Evolutionary conservation across 2,113 vertebrate genomes (phyloP), one percentile per base, ranked within the genome.

Genomic region (Vireo altiloquus): DNA sequence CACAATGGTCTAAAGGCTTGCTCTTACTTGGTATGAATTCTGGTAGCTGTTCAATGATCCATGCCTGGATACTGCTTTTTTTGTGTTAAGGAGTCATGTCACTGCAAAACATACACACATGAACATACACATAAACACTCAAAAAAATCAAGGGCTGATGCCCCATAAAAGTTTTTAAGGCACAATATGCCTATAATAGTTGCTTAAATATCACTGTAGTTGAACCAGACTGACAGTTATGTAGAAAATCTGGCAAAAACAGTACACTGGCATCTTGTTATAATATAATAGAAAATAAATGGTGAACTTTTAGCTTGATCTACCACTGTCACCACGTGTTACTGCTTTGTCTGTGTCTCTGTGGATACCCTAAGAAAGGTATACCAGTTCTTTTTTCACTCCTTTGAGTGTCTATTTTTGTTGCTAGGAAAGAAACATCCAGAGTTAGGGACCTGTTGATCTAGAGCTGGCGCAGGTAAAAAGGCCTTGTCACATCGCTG

Each of bases 311-410:
- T 28, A 24, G 0, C 5, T 87, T 83, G 42, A 63, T 5, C 14
- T 57, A 25, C 16, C 53, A 10, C 19, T 60, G 50, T 21, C 64
- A 52, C 10, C 23, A 52, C 19, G 19, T 70, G 31, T 77, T 84
- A 71, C 5, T 0, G 0, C 15, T 88, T 19, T 30, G 9, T 1
- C 0, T 53, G 37, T 64, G 20, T 79, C n/a, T 33, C 10, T 63
- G 35, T 49, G 33, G 11, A 28, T 54, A 13, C 15, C 10, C 27
- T 68, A 15, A 71, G 5, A 66, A 44, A 82, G 17, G 6, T 12
- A 6, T 37, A 68, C 25, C 11, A 25, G 19, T 8, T 40, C 11
- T 56, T 83, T 74, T 66, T 66, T 49, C n/a, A 30, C 5, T 49
- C 13, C 42, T 92, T 61, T 65, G 13, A 27, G 13, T 30, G 25